Conservation (phyloP, 1,140 invertebrate species). For the Trachelipus rathkii region DNA sequence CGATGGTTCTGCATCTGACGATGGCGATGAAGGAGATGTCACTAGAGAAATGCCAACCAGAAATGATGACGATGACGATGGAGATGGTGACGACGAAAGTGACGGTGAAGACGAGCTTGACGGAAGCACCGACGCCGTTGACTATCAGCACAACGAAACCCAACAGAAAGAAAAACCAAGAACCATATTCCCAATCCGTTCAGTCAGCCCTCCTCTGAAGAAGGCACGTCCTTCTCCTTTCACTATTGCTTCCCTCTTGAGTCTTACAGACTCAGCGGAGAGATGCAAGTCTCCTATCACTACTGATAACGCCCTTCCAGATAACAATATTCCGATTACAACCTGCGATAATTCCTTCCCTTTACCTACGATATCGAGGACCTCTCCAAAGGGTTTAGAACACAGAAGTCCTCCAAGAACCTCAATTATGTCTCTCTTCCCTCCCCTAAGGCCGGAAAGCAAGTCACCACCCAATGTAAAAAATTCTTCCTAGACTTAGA, state of each 20-base stretch:
- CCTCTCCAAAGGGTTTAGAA: background rate
- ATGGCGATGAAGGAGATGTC: conserved; percentile 11
- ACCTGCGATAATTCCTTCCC: background rate
- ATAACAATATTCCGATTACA: background rate
- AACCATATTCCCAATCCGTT: background rate
- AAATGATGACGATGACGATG: conserved; percentile 1
- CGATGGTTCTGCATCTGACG: background rate
- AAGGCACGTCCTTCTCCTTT: conserved; percentile 24
- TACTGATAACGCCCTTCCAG: background rate
- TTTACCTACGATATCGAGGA: background rate
- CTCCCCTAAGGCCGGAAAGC: background rate
- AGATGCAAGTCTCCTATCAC: background rate
- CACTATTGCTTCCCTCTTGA: conserved; percentile 24
- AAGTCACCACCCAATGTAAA: too few species aligned
- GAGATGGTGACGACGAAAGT: conserved; percentile 13
- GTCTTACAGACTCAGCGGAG: background rate
- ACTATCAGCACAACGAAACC: background rate
- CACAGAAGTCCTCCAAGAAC: background rate
- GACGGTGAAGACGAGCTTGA: background rate
- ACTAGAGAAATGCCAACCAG: background rate
- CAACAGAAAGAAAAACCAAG: background rate
- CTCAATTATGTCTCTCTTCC: background rate
- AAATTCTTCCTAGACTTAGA: too few species aligned
- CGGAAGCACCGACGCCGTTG: background rate
- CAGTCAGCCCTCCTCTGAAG: conserved; percentile 25